Percentiles rank a stretch among this genome's conserved stretches.
Evolutionary conservation across 1,140 invertebrate species (phyloP).

Genomic region (Cyrtorhinus lividipennis): DNA sequence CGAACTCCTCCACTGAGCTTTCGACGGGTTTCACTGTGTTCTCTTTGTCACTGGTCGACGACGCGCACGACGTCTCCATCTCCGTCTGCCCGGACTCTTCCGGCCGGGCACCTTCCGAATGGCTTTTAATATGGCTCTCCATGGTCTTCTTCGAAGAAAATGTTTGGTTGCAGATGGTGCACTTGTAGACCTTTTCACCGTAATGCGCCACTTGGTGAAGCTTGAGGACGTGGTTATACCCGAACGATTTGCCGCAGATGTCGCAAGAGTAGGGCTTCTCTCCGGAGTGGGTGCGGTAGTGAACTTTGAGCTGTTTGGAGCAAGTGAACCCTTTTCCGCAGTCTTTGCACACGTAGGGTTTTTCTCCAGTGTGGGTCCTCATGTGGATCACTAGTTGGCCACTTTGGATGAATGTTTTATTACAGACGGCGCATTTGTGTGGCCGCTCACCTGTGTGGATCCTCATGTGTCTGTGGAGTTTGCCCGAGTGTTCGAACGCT

Average conservation of each 20-base stretch:
- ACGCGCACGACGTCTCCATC: constrained; percentile 27
- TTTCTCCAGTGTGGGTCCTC: constrained; percentile 79
- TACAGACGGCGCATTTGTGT: constrained; percentile 84
- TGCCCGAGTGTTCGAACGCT: constrained; percentile 84
- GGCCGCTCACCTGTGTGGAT: constrained; percentile 86
- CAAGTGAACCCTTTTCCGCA: constrained; percentile 80
- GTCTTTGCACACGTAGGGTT: constrained; percentile 75
- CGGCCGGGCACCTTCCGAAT: constrained; percentile 41
- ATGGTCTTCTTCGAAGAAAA: constrained; percentile 79
- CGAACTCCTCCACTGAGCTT: constrained; percentile 18
- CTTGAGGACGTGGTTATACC: constrained; percentile 77
- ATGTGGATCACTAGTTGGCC: constrained; percentile 74
- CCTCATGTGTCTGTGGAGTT: constrained; percentile 80
- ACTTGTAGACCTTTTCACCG: constrained; percentile 81
- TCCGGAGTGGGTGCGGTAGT: constrained; percentile 70
- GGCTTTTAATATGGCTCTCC: constrained; percentile 79
- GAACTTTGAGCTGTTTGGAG: constrained; percentile 77
- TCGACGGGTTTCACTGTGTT: constrained; percentile 23
- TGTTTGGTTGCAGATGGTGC: constrained; percentile 74
- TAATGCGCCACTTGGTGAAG: constrained; percentile 81
- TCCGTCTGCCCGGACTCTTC: constrained; percentile 26
- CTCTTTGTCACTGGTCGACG: constrained; percentile 34
- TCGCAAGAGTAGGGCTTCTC: constrained; percentile 60
- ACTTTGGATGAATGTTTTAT: constrained; percentile 79
- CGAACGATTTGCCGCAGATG: constrained; percentile 68